A percentile compares a stretch with the other conserved stretches of the same genome.
These are phyloP conservation scores for Polydesmus complanatus DNA, from an alignment of 2,888 invertebrate genomes.

Conservation along the genomic window DNA sequence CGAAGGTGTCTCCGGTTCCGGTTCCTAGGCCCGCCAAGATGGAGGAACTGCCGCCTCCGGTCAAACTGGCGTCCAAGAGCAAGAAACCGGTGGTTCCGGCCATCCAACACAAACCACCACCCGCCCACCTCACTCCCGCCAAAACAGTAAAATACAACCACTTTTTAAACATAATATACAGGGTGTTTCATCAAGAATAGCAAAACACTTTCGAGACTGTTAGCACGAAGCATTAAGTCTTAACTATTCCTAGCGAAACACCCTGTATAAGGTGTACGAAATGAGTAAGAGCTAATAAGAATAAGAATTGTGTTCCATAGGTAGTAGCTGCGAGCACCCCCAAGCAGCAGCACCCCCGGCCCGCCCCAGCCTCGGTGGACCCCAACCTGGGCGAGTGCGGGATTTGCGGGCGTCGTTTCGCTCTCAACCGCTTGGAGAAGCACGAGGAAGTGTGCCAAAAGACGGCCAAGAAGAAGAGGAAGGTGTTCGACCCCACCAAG, in stretches of 20 bases:
- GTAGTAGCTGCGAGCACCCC: too few relatives aligned
- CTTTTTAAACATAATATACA: too few relatives aligned
- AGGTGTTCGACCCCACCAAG: slow-evolving; percentile 78
- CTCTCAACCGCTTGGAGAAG: slow-evolving; percentile 58
- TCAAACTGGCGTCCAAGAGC: neutral
- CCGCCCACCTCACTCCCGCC: neutral
- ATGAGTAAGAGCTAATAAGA: too few relatives aligned
- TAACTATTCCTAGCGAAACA: too few relatives aligned
- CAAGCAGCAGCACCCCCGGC: too few relatives aligned
- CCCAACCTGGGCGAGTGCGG: slow-evolving; percentile 45
- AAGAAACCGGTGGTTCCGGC: slow-evolving; percentile 10
- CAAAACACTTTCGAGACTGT: too few relatives aligned
- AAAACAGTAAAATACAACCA: slow-evolving; percentile 9
- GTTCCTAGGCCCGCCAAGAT: too few relatives aligned
- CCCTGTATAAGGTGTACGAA: too few relatives aligned
- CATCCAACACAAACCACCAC: slow-evolving; percentile 8
- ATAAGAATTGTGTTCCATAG: too few relatives aligned
- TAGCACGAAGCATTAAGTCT: too few relatives aligned
- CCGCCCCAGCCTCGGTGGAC: slow-evolving; percentile 11
- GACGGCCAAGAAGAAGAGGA: slow-evolving; percentile 54
- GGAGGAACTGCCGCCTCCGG: too few relatives aligned
- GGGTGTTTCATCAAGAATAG: too few relatives aligned
- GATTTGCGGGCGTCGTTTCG: slow-evolving; percentile 67
- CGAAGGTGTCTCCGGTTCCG: neutral
- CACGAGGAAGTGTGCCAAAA: slow-evolving; percentile 78